Evolutionary conservation across 2,888 invertebrate species (phyloP).

Genomic region (Notodonta dromedarius): DNA sequence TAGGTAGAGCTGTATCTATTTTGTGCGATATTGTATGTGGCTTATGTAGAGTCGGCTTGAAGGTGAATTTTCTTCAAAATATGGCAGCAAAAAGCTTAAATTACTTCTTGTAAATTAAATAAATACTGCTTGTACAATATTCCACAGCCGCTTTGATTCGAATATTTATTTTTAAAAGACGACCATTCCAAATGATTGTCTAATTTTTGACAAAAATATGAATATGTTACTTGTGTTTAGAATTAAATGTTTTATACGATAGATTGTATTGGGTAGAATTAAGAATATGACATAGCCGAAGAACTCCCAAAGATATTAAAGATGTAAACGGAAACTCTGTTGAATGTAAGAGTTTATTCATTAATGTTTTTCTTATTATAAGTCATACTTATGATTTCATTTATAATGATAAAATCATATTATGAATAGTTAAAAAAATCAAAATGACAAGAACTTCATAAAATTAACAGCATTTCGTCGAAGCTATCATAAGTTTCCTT

Average conservation of each 20-base stretch:
- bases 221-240: slow-evolving; percentile 37
- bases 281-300: slow-evolving; percentile 30
- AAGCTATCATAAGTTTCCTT: not conserved
- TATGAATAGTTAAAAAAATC: too few relatives aligned
- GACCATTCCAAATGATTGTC: slow-evolving; percentile 45
- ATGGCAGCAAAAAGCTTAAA: slow-evolving; percentile 36
- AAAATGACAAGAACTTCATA: too few relatives aligned
- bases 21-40: too few relatives aligned
- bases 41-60: not conserved
- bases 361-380: not conserved
- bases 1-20: too few relatives aligned
- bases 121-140: slow-evolving; percentile 17
- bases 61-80: slow-evolving; percentile 14
- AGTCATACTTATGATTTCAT: too few relatives aligned
- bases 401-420: too few relatives aligned
- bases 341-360: not conserved
- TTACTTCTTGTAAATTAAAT: slow-evolving; percentile 16
- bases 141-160: slow-evolving; percentile 29
- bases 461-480: too few relatives aligned
- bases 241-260: slow-evolving; percentile 47
- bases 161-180: slow-evolving; percentile 24
- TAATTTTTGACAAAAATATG: slow-evolving; percentile 35
- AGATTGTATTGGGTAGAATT: slow-evolving; percentile 27
- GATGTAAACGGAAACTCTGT: slow-evolving; percentile 23
- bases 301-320: slow-evolving; percentile 40